Percentiles rank a stretch among this genome's conserved stretches.
Evolutionary conservation across 2,888 invertebrate genomes (phyloP).

Genomic region (Catotricha subobsoleta): DNA sequence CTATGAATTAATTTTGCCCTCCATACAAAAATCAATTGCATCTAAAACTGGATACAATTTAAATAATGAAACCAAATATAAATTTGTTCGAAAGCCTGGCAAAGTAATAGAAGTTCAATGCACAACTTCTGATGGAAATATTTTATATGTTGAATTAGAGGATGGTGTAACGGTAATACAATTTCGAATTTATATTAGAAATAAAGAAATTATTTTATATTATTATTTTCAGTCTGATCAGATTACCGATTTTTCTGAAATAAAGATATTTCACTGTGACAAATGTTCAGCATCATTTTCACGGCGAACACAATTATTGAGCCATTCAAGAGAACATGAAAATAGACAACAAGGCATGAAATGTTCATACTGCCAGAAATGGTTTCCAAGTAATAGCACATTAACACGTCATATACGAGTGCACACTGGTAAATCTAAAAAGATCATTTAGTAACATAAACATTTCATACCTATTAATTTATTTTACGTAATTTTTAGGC

Average conservation of each 20-base stretch:
- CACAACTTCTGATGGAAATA: neutral
- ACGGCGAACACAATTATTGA: slow-evolving; percentile 37
- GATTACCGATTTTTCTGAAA: slow-evolving; percentile 18
- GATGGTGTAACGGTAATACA: neutral
- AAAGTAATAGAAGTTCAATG: slow-evolving; percentile 1
- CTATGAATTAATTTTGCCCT: slow-evolving; percentile 1
- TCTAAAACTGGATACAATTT: neutral
- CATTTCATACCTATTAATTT: neutral
- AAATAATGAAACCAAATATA: neutral
- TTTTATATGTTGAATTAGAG: neutral
- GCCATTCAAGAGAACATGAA: slow-evolving; percentile 42
- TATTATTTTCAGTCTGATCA: no score
- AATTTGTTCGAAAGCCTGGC: neutral
- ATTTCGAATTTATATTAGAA: neutral
- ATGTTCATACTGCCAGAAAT: slow-evolving; percentile 42
- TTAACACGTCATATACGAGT: slow-evolving; percentile 48
- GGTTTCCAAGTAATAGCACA: slow-evolving; percentile 48
- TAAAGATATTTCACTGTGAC: slow-evolving; percentile 40
- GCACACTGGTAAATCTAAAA: slow-evolving; percentile 51
- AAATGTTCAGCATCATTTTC: slow-evolving; percentile 45
- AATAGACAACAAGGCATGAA: slow-evolving; percentile 33
- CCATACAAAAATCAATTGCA: neutral
- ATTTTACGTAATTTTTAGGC: slow-evolving; percentile 11
- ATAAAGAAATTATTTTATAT: neutral
- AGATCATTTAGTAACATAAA: no score